phyloP scores from a whole-genome alignment of 2,113 vertebrate genomes.

The Triplophysa tibetana region DNA sequence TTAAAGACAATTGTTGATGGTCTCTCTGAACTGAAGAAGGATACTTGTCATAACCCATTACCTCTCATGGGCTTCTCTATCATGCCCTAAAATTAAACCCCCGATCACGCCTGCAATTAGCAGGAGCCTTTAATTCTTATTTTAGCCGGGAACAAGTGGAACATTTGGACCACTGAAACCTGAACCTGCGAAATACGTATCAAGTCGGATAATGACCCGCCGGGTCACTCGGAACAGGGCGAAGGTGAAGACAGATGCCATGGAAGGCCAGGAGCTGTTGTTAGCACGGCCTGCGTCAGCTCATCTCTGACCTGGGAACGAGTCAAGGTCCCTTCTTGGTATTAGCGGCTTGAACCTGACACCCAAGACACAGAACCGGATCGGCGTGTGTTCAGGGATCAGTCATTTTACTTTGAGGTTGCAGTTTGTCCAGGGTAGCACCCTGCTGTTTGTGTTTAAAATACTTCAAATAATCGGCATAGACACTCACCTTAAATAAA shows the following conservation, averaged over 20 bases:
- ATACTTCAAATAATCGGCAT: not conserved
- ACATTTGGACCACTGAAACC: conserved; percentile 16
- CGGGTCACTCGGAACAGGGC: not conserved
- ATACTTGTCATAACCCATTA: conserved; percentile 23
- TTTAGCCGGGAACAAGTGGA: conserved; percentile 39
- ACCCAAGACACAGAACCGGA: not conserved
- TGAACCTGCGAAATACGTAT: conserved; percentile 6
- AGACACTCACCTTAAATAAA: no score
- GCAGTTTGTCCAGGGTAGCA: not conserved
- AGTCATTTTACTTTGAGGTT: conserved; percentile 11
- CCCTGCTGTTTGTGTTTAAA: not conserved
- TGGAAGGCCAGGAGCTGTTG: conserved; percentile 11
- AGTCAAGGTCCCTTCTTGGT: not conserved
- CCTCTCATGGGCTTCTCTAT: not conserved
- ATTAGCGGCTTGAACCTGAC: not conserved
- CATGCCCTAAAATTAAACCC: conserved; percentile 2
- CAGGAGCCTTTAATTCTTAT: conserved; percentile 29
- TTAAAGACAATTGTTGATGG: not conserved
- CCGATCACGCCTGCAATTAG: conserved; percentile 37
- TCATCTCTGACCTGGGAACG: not conserved
- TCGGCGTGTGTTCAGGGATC: not conserved
- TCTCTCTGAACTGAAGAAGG: not conserved
- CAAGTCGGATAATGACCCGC: conserved; percentile 25
- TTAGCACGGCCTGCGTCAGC: conserved; percentile 30
- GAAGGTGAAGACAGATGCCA: conserved; percentile 28